A percentile compares a stretch with the other conserved stretches of the same genome.
Conservation (phyloP, 2,113 vertebrate genomes). For the Mobula birostris region DNA sequence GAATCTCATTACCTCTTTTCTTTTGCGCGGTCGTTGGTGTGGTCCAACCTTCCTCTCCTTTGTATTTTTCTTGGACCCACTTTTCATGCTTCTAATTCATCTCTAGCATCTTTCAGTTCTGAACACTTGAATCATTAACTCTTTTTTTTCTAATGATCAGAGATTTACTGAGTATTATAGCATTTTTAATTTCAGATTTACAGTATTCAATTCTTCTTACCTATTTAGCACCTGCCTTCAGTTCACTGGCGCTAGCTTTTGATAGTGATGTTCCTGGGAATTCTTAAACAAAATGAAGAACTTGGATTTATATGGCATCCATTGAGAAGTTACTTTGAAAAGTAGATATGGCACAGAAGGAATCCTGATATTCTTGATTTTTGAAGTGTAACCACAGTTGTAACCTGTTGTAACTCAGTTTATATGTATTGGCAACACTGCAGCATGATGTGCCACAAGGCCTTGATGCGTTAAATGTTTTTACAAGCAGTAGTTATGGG, state of each 20-base stretch:
- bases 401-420: neutral
- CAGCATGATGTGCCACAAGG: neutral
- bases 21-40: neutral
- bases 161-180: too few relatives aligned
- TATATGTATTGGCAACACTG: neutral
- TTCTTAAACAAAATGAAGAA: too few relatives aligned
- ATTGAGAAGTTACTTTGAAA: neutral
- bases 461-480: neutral
- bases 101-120: slow-evolving; percentile 27
- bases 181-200: neutral
- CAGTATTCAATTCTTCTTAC: neutral
- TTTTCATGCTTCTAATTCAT: neutral
- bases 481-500: neutral
- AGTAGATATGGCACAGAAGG: neutral
- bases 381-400: neutral
- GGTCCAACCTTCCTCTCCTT: slow-evolving; percentile 9
- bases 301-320: too few relatives aligned
- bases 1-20: neutral
- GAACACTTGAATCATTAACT: neutral
- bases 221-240: neutral
- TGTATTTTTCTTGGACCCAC: neutral
- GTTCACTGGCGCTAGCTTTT: neutral
- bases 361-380: neutral
- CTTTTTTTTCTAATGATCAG: too few relatives aligned
- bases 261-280: neutral